phyloP scores from a whole-genome alignment of 2,888 invertebrate genomes.

The Himalopsyche anomala region DNA sequence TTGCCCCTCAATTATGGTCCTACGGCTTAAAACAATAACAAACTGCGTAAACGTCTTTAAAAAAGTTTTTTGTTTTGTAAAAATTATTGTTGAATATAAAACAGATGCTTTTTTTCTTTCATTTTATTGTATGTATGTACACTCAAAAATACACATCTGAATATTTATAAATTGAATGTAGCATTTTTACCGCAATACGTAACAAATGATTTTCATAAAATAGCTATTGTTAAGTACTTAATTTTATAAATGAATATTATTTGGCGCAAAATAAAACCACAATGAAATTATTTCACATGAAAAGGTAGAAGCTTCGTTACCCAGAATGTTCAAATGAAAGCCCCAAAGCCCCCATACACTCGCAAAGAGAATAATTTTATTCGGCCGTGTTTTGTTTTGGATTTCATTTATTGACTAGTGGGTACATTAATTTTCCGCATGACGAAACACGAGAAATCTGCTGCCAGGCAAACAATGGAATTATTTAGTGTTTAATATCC shows the following conservation, averaged over 20 bases:
- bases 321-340: conserved; percentile 7
- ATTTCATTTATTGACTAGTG: conserved; percentile 17
- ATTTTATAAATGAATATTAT: conserved; percentile 25
- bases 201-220: background rate
- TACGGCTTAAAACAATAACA: too few species aligned
- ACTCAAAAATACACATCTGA: too few species aligned
- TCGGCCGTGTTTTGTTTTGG: conserved; percentile 26
- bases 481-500: background rate
- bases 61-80: too few species aligned
- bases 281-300: conserved; percentile 15
- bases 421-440: conserved; percentile 34
- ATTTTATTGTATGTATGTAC: too few species aligned
- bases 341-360: background rate
- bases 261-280: conserved; percentile 17
- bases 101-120: too few species aligned
- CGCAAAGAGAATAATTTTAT: background rate
- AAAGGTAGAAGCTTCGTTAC: background rate
- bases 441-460: conserved; percentile 1
- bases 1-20: too few species aligned
- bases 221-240: background rate
- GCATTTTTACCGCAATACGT: background rate
- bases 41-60: too few species aligned
- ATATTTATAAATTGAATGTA: background rate
- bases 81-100: too few species aligned
- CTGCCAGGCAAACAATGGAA: background rate